A percentile compares a stretch with the other conserved stretches of the same genome.
Conservation (phyloP, 2,888 invertebrate species). For the Amiota minor region DNA sequence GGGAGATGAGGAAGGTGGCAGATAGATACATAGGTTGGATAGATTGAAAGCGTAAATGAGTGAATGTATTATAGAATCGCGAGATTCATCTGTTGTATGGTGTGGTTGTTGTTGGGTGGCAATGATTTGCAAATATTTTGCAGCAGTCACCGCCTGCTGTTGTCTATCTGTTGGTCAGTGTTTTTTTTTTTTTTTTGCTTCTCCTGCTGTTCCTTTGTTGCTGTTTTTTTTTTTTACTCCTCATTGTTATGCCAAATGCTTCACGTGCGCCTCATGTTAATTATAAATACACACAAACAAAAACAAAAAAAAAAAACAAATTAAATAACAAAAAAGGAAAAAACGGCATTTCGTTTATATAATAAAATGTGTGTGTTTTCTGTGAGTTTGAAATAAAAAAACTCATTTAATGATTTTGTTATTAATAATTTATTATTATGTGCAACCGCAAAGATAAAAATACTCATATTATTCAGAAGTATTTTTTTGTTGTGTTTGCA, state of each 20-base stretch:
- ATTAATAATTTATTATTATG: conserved; percentile 23
- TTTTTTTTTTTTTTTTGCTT: neutral
- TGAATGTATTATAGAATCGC: too few relatives aligned
- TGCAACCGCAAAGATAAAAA: conserved; percentile 10
- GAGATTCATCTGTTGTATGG: too few relatives aligned
- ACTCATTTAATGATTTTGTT: conserved; percentile 17
- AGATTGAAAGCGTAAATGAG: too few relatives aligned
- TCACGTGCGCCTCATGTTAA: conserved; percentile 22
- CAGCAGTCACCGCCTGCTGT: neutral
- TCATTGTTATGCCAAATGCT: conserved; percentile 25
- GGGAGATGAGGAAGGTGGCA: too few relatives aligned
- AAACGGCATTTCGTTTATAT: too few relatives aligned
- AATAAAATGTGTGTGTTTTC: too few relatives aligned
- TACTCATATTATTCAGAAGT: neutral
- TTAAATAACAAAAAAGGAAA: neutral
- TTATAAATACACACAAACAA: conserved; percentile 8
- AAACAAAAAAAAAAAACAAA: neutral
- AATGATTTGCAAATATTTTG: conserved; percentile 27
- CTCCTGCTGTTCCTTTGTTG: neutral
- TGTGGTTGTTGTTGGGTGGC: conserved; percentile 11
- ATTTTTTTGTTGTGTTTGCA: neutral
- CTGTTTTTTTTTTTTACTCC: neutral
- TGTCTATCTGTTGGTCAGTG: neutral
- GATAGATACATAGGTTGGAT: too few relatives aligned
- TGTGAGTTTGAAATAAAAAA: neutral